Percentiles rank a stretch among this genome's conserved stretches.
phyloP scores from a whole-genome alignment of 2,797 vertebrate species.

The Balearica regulorum region DNA sequence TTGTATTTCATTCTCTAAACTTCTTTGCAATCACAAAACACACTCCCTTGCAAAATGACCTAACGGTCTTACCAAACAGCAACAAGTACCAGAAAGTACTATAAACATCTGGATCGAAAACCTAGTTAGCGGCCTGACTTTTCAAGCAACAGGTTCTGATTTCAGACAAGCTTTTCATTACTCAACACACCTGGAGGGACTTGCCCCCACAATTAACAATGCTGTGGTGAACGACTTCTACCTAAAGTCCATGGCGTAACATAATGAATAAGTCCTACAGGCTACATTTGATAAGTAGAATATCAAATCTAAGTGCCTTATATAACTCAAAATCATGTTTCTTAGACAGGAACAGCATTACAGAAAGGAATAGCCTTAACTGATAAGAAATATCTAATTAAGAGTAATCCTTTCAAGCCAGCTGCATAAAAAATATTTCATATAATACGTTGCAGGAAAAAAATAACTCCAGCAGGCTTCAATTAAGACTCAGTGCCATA shows the following conservation, averaged over 20 bases:
- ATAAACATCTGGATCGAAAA: neutral
- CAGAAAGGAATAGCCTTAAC: neutral
- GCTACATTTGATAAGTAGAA: neutral
- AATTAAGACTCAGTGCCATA: slow-evolving; percentile 24
- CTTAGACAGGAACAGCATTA: neutral
- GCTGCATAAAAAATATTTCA: neutral
- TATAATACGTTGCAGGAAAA: neutral
- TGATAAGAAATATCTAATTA: neutral
- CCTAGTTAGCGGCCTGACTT: neutral
- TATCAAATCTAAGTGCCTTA: neutral
- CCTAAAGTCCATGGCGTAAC: neutral
- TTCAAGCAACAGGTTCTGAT: neutral
- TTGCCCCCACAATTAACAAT: neutral
- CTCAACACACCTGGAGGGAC: neutral
- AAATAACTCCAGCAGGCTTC: slow-evolving; percentile 40
- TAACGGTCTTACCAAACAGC: neutral
- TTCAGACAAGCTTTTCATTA: neutral
- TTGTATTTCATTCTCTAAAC: slow-evolving; percentile 10
- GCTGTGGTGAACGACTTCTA: neutral
- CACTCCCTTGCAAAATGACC: neutral
- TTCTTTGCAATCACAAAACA: neutral
- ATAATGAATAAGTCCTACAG: neutral
- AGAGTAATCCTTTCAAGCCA: neutral
- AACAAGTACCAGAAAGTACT: neutral
- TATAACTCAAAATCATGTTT: neutral